A percentile compares a stretch with the other conserved stretches of the same genome.
Evolutionary conservation across 1,140 invertebrate genomes (phyloP).

Genomic region (Stenopsyche tienmushanensis): DNA sequence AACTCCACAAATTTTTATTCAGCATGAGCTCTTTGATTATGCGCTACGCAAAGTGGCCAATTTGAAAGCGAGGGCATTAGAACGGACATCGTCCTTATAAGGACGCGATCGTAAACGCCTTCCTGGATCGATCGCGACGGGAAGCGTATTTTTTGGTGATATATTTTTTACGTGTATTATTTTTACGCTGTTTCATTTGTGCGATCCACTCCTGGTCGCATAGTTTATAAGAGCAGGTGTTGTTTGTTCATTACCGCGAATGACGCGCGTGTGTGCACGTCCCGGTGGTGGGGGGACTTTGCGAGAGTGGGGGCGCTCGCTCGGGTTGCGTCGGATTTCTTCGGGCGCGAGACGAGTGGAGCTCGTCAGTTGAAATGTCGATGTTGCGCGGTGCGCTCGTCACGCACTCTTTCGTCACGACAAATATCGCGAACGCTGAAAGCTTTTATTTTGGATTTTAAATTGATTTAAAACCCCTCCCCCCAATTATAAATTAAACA

Average conservation of each 20-base stretch:
- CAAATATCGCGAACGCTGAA: no score
- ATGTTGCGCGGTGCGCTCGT: conserved; percentile 22
- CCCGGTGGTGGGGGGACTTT: conserved; percentile 37
- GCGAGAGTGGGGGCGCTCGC: conserved; percentile 33
- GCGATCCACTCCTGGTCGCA: neutral
- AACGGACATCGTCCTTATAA: neutral
- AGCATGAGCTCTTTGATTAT: neutral
- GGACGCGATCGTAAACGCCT: neutral
- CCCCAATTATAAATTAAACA: no score
- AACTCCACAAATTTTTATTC: neutral
- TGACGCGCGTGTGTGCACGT: conserved; percentile 51
- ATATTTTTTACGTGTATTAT: no score
- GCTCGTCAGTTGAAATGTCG: conserved; percentile 46
- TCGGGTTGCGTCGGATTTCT: conserved; percentile 42
- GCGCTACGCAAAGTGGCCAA: no score
- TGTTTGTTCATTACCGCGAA: conserved; percentile 6
- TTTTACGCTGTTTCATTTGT: no score
- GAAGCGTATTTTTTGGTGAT: no score
- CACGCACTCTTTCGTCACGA: conserved; percentile 48
- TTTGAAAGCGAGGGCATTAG: no score
- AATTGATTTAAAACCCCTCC: no score
- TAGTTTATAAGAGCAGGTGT: conserved; percentile 25
- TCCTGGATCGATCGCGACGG: neutral
- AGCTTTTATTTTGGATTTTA: no score
- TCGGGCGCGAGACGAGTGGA: conserved; percentile 34